Percentiles rank a stretch among this genome's conserved stretches.
These are phyloP conservation scores for Teleopsis dalmanni DNA, from an alignment of 1,140 invertebrate genomes.

Conservation along the genomic window DNA sequence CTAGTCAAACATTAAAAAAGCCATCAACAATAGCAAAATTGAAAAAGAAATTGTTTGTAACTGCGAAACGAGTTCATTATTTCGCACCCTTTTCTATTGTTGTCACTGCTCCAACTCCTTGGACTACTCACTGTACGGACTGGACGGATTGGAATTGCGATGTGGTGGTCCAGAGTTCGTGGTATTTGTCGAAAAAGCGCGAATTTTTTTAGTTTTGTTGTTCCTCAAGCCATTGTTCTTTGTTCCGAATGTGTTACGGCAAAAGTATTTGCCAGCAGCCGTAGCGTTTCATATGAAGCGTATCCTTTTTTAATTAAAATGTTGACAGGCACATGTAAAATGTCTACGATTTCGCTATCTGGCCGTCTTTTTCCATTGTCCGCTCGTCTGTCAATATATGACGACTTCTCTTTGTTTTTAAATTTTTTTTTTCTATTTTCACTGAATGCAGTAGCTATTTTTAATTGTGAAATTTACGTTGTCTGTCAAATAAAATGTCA, in stretches of 20 bases:
- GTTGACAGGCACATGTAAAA: constrained; percentile 39
- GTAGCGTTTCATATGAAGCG: constrained; percentile 17
- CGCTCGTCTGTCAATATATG: constrained; percentile 14
- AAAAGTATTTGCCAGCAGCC: constrained; percentile 6
- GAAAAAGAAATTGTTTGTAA: constrained; percentile 45
- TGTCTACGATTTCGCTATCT: background rate
- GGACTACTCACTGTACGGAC: too few species aligned
- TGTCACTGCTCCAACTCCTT: background rate
- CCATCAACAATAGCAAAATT: constrained; percentile 24
- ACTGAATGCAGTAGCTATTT: too few species aligned
- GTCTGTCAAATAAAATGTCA: too few species aligned
- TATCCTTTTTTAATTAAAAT: constrained; percentile 46
- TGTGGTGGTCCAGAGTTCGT: background rate
- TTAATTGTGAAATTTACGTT: too few species aligned
- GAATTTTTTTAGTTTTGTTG: constrained; percentile 8
- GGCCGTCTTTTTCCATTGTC: background rate
- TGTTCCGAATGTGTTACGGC: background rate
- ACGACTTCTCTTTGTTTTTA: constrained; percentile 1
- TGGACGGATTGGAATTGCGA: constrained; percentile 10
- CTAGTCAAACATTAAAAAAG: constrained; percentile 4
- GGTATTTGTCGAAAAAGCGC: constrained; percentile 6
- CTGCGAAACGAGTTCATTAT: constrained; percentile 45
- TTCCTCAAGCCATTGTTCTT: background rate
- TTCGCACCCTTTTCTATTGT: constrained; percentile 36
- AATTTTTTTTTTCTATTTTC: background rate